Conservation (phyloP, 2,797 vertebrate genomes). For the Aeoliscus strigatus region DNA sequence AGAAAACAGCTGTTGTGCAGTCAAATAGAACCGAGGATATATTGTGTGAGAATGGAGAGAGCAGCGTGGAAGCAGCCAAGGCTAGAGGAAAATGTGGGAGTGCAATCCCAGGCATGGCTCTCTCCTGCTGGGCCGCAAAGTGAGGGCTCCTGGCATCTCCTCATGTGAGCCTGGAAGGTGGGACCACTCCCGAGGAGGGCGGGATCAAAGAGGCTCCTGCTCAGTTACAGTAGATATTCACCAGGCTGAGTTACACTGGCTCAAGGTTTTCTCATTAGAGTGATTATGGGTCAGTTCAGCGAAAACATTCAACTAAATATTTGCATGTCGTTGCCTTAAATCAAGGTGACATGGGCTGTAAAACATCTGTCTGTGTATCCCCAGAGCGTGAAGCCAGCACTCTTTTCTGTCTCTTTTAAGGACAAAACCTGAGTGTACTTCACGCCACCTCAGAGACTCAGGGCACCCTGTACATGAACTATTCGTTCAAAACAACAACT, state of each 20-base stretch:
- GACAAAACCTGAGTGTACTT: conserved; percentile 33
- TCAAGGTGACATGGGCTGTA: conserved; percentile 38
- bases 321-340: conserved; percentile 56
- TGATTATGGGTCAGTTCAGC: conserved; percentile 24
- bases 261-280: conserved; percentile 23
- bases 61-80: conserved; percentile 27
- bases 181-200: conserved; percentile 11
- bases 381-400: conserved; percentile 33
- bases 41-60: conserved; percentile 37
- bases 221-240: conserved; percentile 16
- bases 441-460: background rate
- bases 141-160: background rate
- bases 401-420: conserved; percentile 22
- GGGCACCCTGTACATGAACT: too few species aligned
- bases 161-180: conserved; percentile 1
- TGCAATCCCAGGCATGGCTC: conserved; percentile 17
- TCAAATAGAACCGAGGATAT: conserved; percentile 36
- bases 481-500: too few species aligned
- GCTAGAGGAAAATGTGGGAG: conserved; percentile 16
- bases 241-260: conserved; percentile 10
- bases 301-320: conserved; percentile 28
- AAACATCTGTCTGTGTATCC: conserved; percentile 50
- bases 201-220: conserved; percentile 17
- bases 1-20: conserved; percentile 56
- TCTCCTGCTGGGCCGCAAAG: conserved; percentile 11